These are phyloP conservation scores for Scolopax bukidnonensis DNA, from an alignment of 2,797 vertebrate genomes.

Conservation along the genomic window DNA sequence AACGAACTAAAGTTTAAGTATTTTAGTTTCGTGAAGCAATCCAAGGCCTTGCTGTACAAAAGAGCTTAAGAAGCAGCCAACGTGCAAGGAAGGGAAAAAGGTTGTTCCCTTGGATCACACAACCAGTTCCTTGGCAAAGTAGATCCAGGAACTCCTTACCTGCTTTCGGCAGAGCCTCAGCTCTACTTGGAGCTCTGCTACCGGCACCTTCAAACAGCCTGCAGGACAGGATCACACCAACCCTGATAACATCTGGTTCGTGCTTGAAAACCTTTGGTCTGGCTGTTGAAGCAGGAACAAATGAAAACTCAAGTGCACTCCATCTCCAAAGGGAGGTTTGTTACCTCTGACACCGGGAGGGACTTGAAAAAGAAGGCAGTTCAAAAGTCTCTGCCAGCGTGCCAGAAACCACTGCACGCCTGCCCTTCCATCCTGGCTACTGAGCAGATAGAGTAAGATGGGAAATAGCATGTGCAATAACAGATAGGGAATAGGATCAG, in stretches of 20 bases:
- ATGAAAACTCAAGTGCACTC: conserved; percentile 5
- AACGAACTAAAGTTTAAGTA: background rate
- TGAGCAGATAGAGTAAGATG: background rate
- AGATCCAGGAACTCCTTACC: background rate
- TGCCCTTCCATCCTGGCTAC: background rate
- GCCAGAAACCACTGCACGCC: background rate
- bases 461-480: background rate
- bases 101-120: background rate
- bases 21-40: background rate
- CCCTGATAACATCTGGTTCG: background rate
- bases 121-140: background rate
- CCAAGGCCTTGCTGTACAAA: background rate
- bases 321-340: background rate
- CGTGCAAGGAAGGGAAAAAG: background rate
- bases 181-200: background rate
- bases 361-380: background rate
- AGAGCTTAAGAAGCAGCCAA: background rate
- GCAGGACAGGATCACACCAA: background rate
- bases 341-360: background rate
- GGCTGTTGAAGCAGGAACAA: background rate
- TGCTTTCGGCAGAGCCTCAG: background rate
- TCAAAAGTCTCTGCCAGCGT: background rate
- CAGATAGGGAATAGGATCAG: background rate
- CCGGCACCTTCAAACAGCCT: background rate
- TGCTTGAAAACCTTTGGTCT: background rate